Conservation (phyloP, 2,888 invertebrate genomes). For the Hyposoter didymator region DNA sequence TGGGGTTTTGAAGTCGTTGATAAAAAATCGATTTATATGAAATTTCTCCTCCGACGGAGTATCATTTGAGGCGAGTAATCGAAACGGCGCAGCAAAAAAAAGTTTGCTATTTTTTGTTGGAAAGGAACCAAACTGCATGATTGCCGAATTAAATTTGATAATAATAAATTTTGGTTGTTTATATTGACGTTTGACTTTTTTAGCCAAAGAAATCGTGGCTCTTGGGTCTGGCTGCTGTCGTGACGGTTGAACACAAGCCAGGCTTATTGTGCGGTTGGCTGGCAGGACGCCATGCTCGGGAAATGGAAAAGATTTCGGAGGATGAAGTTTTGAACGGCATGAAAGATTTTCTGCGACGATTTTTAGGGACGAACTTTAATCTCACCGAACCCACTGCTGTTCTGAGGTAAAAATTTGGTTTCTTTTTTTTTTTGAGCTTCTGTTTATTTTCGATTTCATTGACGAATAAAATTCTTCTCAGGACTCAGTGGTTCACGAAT, state of each 20-base stretch:
- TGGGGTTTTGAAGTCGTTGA: too few species aligned
- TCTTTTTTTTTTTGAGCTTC: neutral
- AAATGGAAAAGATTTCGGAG: slow-evolving; percentile 87
- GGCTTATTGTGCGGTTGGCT: slow-evolving; percentile 88
- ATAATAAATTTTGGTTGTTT: neutral
- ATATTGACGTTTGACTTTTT: slow-evolving; percentile 14
- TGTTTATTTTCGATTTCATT: neutral
- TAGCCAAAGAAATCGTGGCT: slow-evolving; percentile 86
- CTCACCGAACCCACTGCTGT: slow-evolving; percentile 85
- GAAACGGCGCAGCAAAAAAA: too few species aligned
- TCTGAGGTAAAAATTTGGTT: slow-evolving; percentile 40
- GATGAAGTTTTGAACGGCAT: slow-evolving; percentile 85
- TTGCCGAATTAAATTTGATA: too few species aligned
- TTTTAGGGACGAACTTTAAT: slow-evolving; percentile 84
- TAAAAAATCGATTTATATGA: too few species aligned
- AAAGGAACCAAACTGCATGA: too few species aligned
- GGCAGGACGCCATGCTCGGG: slow-evolving; percentile 86
- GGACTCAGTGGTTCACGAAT: slow-evolving; percentile 89
- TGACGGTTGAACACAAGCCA: slow-evolving; percentile 87
- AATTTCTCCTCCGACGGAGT: too few species aligned
- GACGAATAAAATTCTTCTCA: slow-evolving; percentile 78
- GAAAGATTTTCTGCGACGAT: slow-evolving; percentile 84
- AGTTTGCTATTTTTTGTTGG: too few species aligned
- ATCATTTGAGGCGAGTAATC: too few species aligned
- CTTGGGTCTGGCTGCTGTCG: slow-evolving; percentile 87